Percentiles rank a stretch among this genome's conserved stretches.
These are phyloP conservation scores for Perithous albicinctus DNA, from an alignment of 2,888 invertebrate species.

Conservation along the genomic window DNA sequence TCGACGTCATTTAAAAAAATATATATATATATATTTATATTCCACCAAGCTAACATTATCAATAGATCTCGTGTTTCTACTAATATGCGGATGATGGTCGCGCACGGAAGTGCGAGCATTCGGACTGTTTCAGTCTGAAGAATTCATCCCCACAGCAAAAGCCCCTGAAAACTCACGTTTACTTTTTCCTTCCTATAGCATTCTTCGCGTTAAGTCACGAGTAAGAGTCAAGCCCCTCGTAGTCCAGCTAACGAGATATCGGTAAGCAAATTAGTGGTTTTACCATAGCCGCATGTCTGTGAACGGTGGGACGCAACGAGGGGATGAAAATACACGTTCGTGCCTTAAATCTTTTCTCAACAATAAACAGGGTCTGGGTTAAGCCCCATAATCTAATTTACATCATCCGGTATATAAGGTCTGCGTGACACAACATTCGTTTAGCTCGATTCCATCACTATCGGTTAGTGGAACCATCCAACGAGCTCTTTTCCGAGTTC, in stretches of 20 bases:
- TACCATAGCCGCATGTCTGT: conserved; percentile 25
- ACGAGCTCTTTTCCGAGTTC: conserved; percentile 3
- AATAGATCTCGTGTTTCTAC: not conserved
- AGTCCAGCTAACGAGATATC: conserved; percentile 77
- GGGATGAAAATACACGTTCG: not conserved
- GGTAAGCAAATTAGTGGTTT: conserved; percentile 78
- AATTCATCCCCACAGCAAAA: not conserved
- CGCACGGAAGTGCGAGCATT: not conserved
- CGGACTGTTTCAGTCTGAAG: not conserved
- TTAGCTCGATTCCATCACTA: conserved; percentile 56
- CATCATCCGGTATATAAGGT: conserved; percentile 77
- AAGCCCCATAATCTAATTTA: conserved; percentile 78
- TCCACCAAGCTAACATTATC: not conserved
- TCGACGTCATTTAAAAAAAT: not conserved
- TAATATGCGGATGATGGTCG: not conserved
- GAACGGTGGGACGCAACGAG: conserved; percentile 16
- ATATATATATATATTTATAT: not conserved
- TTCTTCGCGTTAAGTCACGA: not conserved
- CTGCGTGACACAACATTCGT: conserved; percentile 48
- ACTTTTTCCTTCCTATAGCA: not conserved
- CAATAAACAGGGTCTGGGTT: conserved; percentile 77
- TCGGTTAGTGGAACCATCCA: conserved; percentile 19
- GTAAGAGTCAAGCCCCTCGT: conserved; percentile 57
- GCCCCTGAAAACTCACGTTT: conserved; percentile 4
- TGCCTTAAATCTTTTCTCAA: conserved; percentile 41